Evolutionary conservation across 2,113 vertebrate genomes (phyloP).

Genomic region (Aspidoscelis tigris): DNA sequence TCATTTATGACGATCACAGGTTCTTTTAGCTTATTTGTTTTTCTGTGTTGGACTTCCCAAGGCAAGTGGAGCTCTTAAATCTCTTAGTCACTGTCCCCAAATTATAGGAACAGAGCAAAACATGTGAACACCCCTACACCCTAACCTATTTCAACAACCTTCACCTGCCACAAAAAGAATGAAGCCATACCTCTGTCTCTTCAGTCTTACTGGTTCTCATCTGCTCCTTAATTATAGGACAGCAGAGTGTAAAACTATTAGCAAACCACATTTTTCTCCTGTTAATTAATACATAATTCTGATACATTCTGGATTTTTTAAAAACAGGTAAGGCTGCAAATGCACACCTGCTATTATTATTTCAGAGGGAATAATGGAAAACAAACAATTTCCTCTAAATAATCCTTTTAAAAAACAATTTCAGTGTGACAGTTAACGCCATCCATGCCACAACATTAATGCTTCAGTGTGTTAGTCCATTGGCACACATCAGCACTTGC

Average conservation of each 20-base stretch:
- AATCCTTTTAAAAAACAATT: background rate
- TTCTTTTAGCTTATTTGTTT: background rate
- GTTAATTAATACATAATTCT: conserved; percentile 3
- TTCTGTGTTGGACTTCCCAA: background rate
- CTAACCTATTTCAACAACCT: fast-evolving
- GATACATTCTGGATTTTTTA: background rate
- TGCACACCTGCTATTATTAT: background rate
- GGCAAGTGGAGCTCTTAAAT: background rate
- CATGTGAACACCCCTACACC: fast-evolving
- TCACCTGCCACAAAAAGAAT: background rate
- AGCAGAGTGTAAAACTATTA: conserved; percentile 27
- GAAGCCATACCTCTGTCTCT: background rate
- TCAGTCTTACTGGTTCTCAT: background rate
- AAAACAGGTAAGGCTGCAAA: background rate
- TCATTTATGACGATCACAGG: background rate
- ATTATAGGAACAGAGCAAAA: background rate
- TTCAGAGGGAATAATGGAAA: background rate
- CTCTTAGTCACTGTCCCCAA: background rate
- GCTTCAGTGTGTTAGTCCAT: no score
- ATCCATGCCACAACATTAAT: no score
- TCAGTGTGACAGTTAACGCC: no score
- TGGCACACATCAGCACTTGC: background rate
- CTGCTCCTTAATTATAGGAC: background rate
- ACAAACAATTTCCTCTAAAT: background rate
- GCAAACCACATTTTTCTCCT: background rate